These are phyloP conservation scores for Hesperia comma DNA, from an alignment of 2,888 invertebrate species.

Conservation along the genomic window DNA sequence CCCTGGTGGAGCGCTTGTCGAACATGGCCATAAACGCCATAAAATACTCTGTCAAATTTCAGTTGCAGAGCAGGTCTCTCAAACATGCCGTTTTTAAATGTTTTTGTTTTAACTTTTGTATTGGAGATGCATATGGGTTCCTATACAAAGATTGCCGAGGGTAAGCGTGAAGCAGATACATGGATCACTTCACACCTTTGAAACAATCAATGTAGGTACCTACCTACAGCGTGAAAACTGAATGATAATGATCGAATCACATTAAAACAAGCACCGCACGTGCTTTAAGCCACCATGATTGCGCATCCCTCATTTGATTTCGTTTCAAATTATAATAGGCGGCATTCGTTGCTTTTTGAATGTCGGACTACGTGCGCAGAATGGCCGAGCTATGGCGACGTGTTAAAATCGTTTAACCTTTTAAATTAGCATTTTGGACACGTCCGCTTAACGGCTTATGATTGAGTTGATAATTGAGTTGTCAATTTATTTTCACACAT, in stretches of 20 bases:
- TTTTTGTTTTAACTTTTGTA: no score
- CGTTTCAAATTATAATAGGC: constrained; percentile 63
- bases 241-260: not conserved
- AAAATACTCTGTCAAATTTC: no score
- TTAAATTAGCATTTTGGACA: constrained; percentile 44
- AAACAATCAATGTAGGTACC: no score
- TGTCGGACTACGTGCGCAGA: constrained; percentile 49
- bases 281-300: constrained; percentile 2
- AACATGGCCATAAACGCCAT: no score
- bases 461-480: constrained; percentile 60
- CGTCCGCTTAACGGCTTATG: constrained; percentile 57
- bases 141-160: no score
- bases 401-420: constrained; percentile 45
- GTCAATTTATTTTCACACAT: constrained; percentile 35
- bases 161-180: no score
- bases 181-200: no score
- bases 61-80: no score
- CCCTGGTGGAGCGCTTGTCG: no score
- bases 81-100: no score
- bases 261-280: not conserved
- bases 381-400: constrained; percentile 39
- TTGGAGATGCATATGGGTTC: no score
- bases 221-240: not conserved
- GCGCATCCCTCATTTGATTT: constrained; percentile 55
- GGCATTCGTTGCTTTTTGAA: constrained; percentile 62